Conservation (phyloP, 2,888 invertebrate genomes). For the Octonoba sinensis region DNA sequence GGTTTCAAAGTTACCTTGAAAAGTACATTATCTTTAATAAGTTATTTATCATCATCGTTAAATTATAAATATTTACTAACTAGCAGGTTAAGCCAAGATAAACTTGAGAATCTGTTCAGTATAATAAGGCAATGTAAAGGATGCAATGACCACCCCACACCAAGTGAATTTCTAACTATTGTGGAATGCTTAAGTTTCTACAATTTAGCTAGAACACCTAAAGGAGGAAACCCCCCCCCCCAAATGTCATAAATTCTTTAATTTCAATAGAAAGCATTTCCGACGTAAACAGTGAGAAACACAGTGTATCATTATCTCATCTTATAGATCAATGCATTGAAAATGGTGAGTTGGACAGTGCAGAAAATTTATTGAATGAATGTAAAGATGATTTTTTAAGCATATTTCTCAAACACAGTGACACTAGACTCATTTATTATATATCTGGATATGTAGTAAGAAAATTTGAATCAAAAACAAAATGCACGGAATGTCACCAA, state of each 20-base stretch:
- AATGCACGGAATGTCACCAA: neutral
- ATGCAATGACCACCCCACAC: slow-evolving; percentile 27
- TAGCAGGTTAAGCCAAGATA: slow-evolving; percentile 16
- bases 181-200: slow-evolving; percentile 8
- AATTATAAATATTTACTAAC: slow-evolving; percentile 17
- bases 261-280: neutral
- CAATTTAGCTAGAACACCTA: slow-evolving; percentile 6
- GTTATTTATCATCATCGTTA: neutral
- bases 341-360: neutral
- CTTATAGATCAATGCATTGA: neutral
- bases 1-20: slow-evolving; percentile 13
- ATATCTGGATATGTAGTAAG: slow-evolving; percentile 17
- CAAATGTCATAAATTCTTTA: neutral
- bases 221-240: neutral
- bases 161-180: slow-evolving; percentile 15
- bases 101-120: slow-evolving; percentile 17
- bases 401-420: slow-evolving; percentile 6
- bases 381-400: neutral
- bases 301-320: neutral
- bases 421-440: slow-evolving; percentile 11
- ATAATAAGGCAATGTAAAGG: slow-evolving; percentile 11
- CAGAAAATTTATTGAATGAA: neutral
- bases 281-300: neutral
- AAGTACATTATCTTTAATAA: slow-evolving; percentile 6
- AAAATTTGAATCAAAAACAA: slow-evolving; percentile 8